Percentiles rank a stretch among this genome's conserved stretches.
Conservation (phyloP, 2,113 vertebrate genomes). For the Lontra canadensis region DNA sequence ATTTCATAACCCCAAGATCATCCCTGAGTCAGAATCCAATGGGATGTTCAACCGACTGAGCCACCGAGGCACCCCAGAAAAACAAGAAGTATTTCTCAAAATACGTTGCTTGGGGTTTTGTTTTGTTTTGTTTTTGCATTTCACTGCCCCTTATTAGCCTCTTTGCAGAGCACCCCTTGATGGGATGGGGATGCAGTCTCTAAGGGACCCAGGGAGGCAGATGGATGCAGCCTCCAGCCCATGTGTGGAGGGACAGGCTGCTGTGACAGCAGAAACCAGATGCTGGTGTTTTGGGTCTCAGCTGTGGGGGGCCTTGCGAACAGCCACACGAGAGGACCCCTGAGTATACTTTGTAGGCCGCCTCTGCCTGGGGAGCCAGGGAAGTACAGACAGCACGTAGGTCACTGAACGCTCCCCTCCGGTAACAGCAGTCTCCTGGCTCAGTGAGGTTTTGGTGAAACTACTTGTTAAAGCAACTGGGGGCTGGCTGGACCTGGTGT, state of each 20-base stretch:
- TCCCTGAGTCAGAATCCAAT: neutral
- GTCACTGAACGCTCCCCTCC: neutral
- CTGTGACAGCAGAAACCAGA: neutral
- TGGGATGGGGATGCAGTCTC: neutral
- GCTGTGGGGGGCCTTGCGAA: neutral
- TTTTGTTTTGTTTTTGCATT: neutral
- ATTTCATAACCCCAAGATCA: neutral
- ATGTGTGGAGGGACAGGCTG: neutral
- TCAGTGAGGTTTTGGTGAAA: constrained; percentile 58
- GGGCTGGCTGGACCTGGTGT: neutral
- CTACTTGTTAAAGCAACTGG: neutral
- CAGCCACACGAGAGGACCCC: neutral
- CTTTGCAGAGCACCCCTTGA: neutral
- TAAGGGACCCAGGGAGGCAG: neutral
- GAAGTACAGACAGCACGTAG: accelerated
- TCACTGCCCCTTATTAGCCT: neutral
- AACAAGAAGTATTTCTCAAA: neutral
- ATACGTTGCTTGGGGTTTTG: neutral
- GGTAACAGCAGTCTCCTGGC: neutral
- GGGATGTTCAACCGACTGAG: neutral
- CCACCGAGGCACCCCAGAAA: neutral
- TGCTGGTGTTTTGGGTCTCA: neutral
- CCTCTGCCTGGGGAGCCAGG: neutral
- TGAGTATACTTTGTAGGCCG: accelerated
- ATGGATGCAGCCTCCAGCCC: neutral